These are phyloP conservation scores for Ophion obscuratus DNA, from an alignment of 2,888 invertebrate species.

Conservation along the genomic window DNA sequence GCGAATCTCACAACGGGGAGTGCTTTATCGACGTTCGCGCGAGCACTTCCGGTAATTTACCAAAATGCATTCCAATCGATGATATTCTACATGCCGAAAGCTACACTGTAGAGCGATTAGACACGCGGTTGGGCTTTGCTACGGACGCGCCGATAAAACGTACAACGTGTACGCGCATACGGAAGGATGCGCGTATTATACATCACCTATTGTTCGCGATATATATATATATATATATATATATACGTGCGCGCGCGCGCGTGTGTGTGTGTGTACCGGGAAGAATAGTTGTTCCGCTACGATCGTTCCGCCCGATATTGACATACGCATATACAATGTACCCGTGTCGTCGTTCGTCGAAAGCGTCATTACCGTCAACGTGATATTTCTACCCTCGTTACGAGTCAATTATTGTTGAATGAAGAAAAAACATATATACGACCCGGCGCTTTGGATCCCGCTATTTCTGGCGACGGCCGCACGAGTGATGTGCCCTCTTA, in stretches of 20 bases:
- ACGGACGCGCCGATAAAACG: background rate
- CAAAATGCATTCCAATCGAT: slow-evolving; percentile 46
- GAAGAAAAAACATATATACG: background rate
- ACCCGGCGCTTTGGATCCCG: too few species aligned
- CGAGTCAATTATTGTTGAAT: background rate
- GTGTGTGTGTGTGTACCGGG: background rate
- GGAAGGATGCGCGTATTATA: background rate
- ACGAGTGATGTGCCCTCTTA: too few species aligned
- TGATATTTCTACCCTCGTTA: background rate
- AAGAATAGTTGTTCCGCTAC: slow-evolving; percentile 8
- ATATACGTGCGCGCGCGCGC: too few species aligned
- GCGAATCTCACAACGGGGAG: slow-evolving; percentile 8
- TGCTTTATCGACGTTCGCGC: slow-evolving; percentile 56
- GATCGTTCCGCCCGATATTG: background rate
- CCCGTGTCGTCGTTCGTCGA: background rate
- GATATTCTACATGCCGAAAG: slow-evolving; percentile 48
- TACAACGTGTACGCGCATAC: background rate
- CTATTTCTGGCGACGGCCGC: too few species aligned
- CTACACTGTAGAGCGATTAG: slow-evolving; percentile 47
- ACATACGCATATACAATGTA: background rate
- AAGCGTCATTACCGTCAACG: slow-evolving; percentile 14
- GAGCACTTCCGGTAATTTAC: slow-evolving; percentile 54
- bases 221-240: background rate
- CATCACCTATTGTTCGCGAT: slow-evolving; percentile 1
- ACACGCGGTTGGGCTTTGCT: background rate